These are phyloP conservation scores for Itoplectis maculator DNA, from an alignment of 2,888 invertebrate species.

Conservation along the genomic window DNA sequence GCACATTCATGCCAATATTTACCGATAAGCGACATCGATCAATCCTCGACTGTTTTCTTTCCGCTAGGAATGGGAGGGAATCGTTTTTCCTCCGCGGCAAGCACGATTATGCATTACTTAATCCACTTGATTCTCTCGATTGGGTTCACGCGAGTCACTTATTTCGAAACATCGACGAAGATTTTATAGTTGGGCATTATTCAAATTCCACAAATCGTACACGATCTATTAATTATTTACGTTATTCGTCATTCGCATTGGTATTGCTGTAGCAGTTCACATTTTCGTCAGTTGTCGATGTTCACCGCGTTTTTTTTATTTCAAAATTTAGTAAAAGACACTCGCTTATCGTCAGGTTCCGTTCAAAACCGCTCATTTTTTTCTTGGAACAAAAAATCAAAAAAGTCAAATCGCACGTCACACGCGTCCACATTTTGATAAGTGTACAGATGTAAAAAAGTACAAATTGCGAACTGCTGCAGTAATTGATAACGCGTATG, in stretches of 20 bases:
- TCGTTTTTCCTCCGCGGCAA: conserved; percentile 15
- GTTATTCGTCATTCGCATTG: conserved; percentile 16
- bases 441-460: neutral
- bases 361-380: neutral
- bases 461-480: neutral
- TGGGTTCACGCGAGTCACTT: conserved; percentile 14
- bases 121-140: neutral
- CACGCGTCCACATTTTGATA: neutral
- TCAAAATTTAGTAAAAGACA: neutral
- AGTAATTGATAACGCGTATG: neutral
- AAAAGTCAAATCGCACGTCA: neutral
- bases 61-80: conserved; percentile 19
- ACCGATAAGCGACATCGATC: conserved; percentile 62
- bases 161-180: neutral
- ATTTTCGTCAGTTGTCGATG: neutral
- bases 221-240: neutral
- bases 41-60: conserved; percentile 4
- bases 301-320: neutral
- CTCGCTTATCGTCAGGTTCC: neutral
- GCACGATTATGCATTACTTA: conserved; percentile 14
- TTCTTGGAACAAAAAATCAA: neutral
- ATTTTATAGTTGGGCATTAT: conserved; percentile 10
- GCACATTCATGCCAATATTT: conserved; percentile 52
- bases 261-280: neutral
- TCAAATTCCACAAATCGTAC: neutral